These are phyloP conservation scores for Brachypterus glaber DNA, from an alignment of 2,888 invertebrate genomes.

Conservation along the genomic window DNA sequence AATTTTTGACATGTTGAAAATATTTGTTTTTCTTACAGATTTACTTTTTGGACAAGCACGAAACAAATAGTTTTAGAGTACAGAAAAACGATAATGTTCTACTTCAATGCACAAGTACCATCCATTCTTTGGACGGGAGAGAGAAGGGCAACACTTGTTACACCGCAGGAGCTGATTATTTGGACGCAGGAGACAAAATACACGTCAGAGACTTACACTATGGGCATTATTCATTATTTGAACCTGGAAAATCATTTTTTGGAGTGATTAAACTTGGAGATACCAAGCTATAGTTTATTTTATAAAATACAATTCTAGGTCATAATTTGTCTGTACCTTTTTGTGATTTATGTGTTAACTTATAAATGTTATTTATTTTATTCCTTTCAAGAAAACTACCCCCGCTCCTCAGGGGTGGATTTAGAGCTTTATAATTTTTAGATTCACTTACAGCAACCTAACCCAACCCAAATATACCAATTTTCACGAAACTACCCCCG, in stretches of 20 bases:
- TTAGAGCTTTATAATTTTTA: too few relatives aligned
- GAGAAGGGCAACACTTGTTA: conserved; percentile 65
- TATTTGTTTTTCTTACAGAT: conserved; percentile 46
- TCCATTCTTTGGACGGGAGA: conserved; percentile 44
- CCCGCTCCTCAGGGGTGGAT: too few relatives aligned
- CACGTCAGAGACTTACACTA: conserved; percentile 61
- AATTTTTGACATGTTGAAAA: too few relatives aligned
- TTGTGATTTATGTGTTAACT: too few relatives aligned
- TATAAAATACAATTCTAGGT: too few relatives aligned
- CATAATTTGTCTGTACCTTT: too few relatives aligned
- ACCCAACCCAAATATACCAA: too few relatives aligned
- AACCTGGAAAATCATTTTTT: conserved; percentile 71
- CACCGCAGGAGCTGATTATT: conserved; percentile 57
- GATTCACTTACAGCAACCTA: too few relatives aligned
- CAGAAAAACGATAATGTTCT: conserved; percentile 57
- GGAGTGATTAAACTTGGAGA: conserved; percentile 69
- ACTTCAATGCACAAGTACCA: conserved; percentile 60
- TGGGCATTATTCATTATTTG: conserved; percentile 57
- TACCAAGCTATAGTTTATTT: too few relatives aligned
- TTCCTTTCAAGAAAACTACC: too few relatives aligned
- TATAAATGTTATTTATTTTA: too few relatives aligned
- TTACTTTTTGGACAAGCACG: conserved; percentile 68
- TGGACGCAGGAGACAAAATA: conserved; percentile 55
- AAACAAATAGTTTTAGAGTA: conserved; percentile 65
- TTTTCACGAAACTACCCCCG: too few relatives aligned